A percentile compares a stretch with the other conserved stretches of the same genome.
These are phyloP conservation scores for Kradibia gibbosae DNA, from an alignment of 1,140 invertebrate species.

Conservation along the genomic window DNA sequence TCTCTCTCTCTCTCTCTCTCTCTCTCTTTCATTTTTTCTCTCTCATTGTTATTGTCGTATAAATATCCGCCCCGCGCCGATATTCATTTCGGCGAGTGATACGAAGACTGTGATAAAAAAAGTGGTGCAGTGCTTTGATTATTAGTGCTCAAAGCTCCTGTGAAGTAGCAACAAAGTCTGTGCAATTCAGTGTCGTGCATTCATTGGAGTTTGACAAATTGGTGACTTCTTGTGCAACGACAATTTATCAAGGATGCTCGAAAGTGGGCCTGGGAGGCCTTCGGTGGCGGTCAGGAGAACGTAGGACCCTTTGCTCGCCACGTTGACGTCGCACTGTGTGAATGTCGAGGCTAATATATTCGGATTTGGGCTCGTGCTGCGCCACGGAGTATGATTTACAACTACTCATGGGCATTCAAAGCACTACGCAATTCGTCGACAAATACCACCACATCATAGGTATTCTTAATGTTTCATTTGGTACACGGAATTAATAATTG, in stretches of 20 bases:
- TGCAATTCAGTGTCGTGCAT: not conserved
- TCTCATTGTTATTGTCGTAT: not conserved
- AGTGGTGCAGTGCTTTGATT: not conserved
- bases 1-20: not conserved
- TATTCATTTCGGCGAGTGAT: not conserved
- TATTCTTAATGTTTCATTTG: conserved; percentile 30
- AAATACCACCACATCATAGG: conserved; percentile 71
- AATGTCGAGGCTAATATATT: conserved; percentile 23
- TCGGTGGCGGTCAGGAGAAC: not conserved
- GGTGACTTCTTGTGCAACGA: not conserved
- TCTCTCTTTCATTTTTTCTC: not conserved
- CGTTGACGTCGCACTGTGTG: not conserved
- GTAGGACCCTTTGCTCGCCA: not conserved
- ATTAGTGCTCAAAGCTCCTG: not conserved
- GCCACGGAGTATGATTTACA: conserved; percentile 56
- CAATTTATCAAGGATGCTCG: not conserved
- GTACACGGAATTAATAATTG: no score
- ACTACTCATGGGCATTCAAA: conserved; percentile 73
- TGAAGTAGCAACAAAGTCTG: not conserved
- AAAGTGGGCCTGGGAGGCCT: not conserved
- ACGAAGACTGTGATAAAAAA: not conserved
- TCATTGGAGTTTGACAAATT: not conserved
- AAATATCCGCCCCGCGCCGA: no score
- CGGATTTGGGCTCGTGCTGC: not conserved
- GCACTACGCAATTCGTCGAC: conserved; percentile 69